Conservation (phyloP, 2,113 vertebrate genomes). For the Phaethon lepturus region DNA sequence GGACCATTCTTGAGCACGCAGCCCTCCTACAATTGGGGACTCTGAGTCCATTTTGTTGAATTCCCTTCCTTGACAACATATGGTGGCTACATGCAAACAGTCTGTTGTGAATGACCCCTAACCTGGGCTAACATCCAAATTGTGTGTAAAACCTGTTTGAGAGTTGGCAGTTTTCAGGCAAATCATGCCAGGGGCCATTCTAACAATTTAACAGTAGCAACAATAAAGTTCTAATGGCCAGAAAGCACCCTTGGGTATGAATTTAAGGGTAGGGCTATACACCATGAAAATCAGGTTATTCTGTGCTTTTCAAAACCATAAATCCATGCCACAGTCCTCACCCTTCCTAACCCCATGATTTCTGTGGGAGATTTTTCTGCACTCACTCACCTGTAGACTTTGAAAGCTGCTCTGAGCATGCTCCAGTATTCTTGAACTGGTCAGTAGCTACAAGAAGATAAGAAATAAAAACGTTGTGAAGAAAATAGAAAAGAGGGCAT, state of each 20-base stretch:
- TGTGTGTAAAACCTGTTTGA: not conserved
- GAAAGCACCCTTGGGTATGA: not conserved
- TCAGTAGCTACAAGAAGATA: not conserved
- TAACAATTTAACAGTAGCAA: not conserved
- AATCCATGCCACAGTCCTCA: not conserved
- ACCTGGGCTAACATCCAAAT: not conserved
- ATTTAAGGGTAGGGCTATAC: not conserved
- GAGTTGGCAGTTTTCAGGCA: not conserved
- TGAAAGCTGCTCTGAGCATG: not conserved
- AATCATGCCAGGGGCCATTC: not conserved
- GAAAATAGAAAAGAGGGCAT: not conserved
- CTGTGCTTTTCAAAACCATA: not conserved
- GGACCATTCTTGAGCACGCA: not conserved
- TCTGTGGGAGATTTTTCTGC: not conserved
- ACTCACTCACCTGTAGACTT: not conserved
- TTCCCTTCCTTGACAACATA: not conserved
- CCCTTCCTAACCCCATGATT: not conserved
- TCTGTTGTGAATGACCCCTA: not conserved
- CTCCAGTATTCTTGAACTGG: not conserved
- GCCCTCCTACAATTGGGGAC: not conserved
- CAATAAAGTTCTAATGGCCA: not conserved
- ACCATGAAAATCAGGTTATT: not conserved
- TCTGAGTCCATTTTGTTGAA: not conserved
- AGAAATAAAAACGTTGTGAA: not conserved
- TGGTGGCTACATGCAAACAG: not conserved